These are phyloP conservation scores for Psittacula derbiana DNA, from an alignment of 2,797 vertebrate species.

Conservation along the genomic window DNA sequence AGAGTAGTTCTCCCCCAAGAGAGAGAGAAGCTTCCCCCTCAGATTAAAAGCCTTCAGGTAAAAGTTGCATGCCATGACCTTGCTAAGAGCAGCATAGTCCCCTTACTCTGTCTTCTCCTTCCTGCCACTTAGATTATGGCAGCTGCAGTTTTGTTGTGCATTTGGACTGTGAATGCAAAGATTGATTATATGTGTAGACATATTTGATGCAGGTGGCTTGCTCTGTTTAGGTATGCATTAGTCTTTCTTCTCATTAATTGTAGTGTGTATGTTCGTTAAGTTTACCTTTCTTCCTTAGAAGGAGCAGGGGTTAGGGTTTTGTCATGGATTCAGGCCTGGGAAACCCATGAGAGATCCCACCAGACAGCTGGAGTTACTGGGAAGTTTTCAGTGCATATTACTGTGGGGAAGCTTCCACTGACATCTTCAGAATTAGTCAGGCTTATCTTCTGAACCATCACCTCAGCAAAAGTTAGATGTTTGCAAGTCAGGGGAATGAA, in stretches of 20 bases:
- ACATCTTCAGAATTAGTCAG: not conserved
- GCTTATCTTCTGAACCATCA: not conserved
- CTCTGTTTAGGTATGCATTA: not conserved
- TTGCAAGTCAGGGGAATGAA: not conserved
- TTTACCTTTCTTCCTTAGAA: not conserved
- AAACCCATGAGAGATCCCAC: not conserved
- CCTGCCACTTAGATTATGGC: accelerated
- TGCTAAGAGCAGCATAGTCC: not conserved
- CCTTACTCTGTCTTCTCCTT: not conserved
- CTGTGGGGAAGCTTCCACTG: not conserved
- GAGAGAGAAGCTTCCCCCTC: not conserved
- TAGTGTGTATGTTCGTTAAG: not conserved
- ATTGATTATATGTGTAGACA: not conserved
- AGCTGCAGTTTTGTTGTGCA: not conserved
- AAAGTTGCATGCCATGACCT: not conserved
- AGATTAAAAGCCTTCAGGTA: not conserved
- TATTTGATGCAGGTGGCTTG: not conserved
- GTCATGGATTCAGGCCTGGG: not conserved
- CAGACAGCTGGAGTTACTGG: not conserved
- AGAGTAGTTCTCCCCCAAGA: not conserved
- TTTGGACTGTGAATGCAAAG: not conserved
- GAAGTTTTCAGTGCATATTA: not conserved
- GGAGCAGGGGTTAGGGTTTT: not conserved
- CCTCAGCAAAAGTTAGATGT: not conserved
- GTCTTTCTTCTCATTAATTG: not conserved